Base-by-base conservation (phyloP, 1,140 invertebrate genomes). In the Penaeus vannamei region DNA sequence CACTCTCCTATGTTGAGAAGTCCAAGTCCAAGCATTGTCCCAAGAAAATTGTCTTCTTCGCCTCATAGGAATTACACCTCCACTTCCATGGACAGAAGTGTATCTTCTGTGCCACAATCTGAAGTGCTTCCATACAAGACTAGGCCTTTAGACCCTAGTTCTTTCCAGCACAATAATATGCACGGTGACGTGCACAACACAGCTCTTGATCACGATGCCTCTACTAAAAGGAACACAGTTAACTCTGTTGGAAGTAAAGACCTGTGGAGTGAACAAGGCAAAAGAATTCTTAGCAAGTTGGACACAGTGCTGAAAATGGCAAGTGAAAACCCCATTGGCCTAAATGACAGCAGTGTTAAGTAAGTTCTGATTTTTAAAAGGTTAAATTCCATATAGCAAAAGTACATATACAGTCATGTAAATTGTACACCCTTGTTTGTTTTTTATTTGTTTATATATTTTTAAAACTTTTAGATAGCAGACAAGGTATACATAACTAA, bases 251-350 rank as follows among this genome's bases (percentile, higher is more conserved):
- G 59, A 76, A 59, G 42, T 53, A 66, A 84, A 59, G 66, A 82
- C 19, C 17, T 42, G 26, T 36, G 61, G 86, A 81, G 36, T 22
- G 79, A 81, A 59, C 64, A 60, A 26, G 82, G 72, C 4, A 80
- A 84, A 26, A 77, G 72, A 36, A 84, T 88, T n/a, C 69, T 88
- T 59, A 36, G 72, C n/a, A 84, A 88, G 42, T 76, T 88, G 59
- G 86, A 88, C 64, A 83, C 26, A 12, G 81, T 88, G 53, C 23
- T 88, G 66, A 88, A 77, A 60, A 88, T 88, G 64, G 86, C 86
- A 32, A 88, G 46, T 61, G 86, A 88, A 76, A 81, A 88, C n/a
- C 86, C 86, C 59, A 46, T 88, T 32, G 76, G 36, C 66, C 32
- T 88, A 19, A 61, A 29, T 76, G 46, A 19, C 17, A 32, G 26